phyloP scores from a whole-genome alignment of 1,140 invertebrate genomes.

The Saccostrea cuccullata region DNA sequence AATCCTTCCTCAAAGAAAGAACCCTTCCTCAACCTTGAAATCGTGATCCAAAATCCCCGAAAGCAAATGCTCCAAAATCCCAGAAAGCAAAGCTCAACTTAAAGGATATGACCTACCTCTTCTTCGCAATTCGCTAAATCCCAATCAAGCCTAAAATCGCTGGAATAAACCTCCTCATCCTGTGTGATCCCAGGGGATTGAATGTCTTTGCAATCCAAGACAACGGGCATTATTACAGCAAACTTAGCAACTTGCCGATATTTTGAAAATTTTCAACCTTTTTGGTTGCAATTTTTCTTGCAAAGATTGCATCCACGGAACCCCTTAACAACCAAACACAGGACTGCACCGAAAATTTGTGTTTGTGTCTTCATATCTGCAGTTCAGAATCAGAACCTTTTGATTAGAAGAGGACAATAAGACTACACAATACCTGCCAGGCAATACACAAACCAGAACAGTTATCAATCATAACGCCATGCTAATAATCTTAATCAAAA shows the following conservation, averaged over 20 bases:
- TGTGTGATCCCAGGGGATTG: not conserved
- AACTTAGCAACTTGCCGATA: not conserved
- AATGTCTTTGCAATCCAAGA: not conserved
- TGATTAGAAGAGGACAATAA: not conserved
- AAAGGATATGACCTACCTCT: not conserved
- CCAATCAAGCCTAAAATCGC: not conserved
- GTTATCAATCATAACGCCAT: not conserved
- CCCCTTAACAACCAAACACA: constrained; percentile 28
- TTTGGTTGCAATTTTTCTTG: not conserved
- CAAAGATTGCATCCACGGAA: constrained; percentile 7
- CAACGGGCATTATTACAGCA: not conserved
- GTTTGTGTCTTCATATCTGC: not conserved
- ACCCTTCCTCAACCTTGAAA: not conserved
- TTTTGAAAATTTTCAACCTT: constrained; percentile 2
- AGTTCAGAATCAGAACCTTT: not conserved
- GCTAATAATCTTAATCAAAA: constrained; percentile 24
- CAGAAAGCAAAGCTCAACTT: not conserved
- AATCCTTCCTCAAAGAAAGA: not conserved
- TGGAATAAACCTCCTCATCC: not conserved
- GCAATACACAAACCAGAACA: not conserved
- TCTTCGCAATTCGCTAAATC: not conserved
- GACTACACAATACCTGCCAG: not conserved
- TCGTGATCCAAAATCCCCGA: too few relatives aligned
- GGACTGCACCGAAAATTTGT: not conserved
- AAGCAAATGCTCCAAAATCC: too few relatives aligned